Percentiles rank a stretch among this genome's conserved stretches.
These are phyloP conservation scores for Oeneis ivallda DNA, from an alignment of 2,888 invertebrate species.

Conservation along the genomic window DNA sequence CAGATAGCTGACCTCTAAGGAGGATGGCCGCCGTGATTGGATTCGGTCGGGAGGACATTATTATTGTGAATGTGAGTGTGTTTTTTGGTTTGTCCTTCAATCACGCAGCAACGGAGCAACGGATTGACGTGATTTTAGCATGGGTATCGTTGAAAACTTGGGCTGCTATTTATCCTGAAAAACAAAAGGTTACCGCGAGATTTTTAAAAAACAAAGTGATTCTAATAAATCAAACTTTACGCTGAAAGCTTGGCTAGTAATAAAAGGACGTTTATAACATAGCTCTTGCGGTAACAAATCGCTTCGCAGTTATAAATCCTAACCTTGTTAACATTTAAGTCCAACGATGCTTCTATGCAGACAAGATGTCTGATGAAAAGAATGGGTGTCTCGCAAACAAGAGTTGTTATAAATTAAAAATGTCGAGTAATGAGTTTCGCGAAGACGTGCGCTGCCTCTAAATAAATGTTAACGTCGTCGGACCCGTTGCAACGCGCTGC, in stretches of 20 bases:
- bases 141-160: too few species aligned
- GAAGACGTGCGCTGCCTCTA: constrained; percentile 32
- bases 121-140: too few species aligned
- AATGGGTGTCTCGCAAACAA: constrained; percentile 27
- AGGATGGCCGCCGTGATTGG: too few species aligned
- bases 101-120: too few species aligned
- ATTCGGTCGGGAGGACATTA: too few species aligned
- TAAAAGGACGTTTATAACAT: not conserved
- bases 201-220: too few species aligned
- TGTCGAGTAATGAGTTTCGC: constrained; percentile 32
- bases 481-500: not conserved
- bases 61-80: too few species aligned
- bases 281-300: not conserved
- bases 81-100: too few species aligned
- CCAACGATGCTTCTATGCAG: not conserved
- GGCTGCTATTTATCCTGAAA: not conserved
- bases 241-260: too few species aligned
- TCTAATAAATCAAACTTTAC: too few species aligned
- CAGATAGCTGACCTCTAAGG: too few species aligned
- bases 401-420: constrained; percentile 29
- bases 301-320: not conserved
- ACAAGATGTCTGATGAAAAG: constrained; percentile 19
- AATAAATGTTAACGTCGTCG: constrained; percentile 28
- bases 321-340: constrained; percentile 12
- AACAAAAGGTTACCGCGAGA: not conserved